Evolutionary conservation across 2,113 vertebrate genomes (phyloP).

Genomic region (Chaetorhynchus papuensis): DNA sequence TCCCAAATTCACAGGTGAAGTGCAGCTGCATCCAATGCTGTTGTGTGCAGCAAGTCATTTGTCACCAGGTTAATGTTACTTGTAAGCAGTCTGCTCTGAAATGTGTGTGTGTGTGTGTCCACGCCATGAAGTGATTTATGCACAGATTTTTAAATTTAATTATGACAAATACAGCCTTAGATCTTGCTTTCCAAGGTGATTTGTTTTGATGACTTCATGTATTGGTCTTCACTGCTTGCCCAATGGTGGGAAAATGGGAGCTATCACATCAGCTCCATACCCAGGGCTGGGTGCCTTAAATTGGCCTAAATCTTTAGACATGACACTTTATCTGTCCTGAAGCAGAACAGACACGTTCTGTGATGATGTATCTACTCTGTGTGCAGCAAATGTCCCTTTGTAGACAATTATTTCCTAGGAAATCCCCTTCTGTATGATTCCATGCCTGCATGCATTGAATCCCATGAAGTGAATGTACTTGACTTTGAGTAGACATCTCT

Average conservation of each 20-base stretch:
- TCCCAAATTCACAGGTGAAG: not conserved
- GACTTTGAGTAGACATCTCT: not conserved
- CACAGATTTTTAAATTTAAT: not conserved
- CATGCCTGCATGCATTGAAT: not conserved
- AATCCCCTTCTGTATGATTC: accelerated
- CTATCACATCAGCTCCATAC: not conserved
- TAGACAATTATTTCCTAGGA: not conserved
- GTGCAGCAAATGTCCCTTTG: not conserved
- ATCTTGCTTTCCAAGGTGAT: not conserved
- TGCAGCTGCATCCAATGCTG: accelerated
- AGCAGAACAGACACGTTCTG: not conserved
- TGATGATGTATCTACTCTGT: not conserved
- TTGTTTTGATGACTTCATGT: not conserved
- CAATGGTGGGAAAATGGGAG: accelerated
- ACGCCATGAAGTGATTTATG: not conserved
- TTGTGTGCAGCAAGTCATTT: accelerated
- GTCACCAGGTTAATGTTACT: not conserved
- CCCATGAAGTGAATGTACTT: no score
- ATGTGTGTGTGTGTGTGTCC: not conserved
- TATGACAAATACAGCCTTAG: not conserved
- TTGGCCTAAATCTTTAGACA: not conserved
- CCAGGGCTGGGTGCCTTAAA: not conserved
- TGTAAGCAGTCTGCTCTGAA: not conserved
- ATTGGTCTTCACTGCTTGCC: not conserved
- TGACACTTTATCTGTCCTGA: not conserved